Evolutionary conservation across 2,113 vertebrate genomes (phyloP), one percentile per base, ranked within the genome.

Genomic region (Centropus bengalensis): DNA sequence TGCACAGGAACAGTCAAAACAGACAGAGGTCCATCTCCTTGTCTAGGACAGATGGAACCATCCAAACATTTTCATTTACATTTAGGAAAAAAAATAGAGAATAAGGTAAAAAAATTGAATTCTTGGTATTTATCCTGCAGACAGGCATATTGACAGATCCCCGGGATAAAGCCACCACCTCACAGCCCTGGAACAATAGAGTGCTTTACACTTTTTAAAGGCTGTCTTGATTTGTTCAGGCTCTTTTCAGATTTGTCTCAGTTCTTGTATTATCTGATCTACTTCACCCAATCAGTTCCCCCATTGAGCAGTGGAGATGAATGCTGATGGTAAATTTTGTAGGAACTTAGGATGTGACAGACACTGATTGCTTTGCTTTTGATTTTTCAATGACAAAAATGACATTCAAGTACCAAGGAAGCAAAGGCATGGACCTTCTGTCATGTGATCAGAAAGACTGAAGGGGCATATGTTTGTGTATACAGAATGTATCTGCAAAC

Each of bases 401-500:
- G 45, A 30, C 79, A 59, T 67, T 80, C 55, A 56, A 56, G 56
- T 76, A 69, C 78, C 89, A 88, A 92, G 79, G 59, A 95, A 94
- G 96, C 94, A 85, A 96, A 97, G 90, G 95, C 93, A 96, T 89
- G 60, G 91, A 78, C 56, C 2, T 82, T 96, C 87, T 71, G 5
- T 60, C 13, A 2, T 88, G 77, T 93, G 92, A 95, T 94, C 94
- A 85, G 86, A 86, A 88, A 17, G 64, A 44, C 91, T 10, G 9
- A 71, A 90, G 95, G 9, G 26, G 95, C 96, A 96, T 96, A 76
- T 94, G 87, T 94, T 84, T 91, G 51, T 91, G 36, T 94, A 81
- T 82, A 95, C 67, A 91, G 73, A 92, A 76, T 62, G 78, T 91
- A 95, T 96, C 96, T 95, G 82, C 96, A 83, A 94, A 80, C 93